phyloP scores from a whole-genome alignment of 2,888 invertebrate genomes.

The Acheta domesticus region DNA sequence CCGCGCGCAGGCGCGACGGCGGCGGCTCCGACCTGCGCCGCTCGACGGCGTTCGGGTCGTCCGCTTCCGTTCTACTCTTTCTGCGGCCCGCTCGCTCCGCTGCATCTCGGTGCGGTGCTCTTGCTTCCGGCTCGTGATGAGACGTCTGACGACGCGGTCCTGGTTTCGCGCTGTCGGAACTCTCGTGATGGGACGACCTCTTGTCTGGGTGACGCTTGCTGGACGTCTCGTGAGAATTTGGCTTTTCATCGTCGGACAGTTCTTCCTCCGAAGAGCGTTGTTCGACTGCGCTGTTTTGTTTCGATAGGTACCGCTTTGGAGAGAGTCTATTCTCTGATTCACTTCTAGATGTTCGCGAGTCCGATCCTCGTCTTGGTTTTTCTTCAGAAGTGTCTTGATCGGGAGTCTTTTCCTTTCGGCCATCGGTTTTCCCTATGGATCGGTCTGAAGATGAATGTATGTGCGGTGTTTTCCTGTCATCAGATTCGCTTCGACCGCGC shows the following conservation, averaged over 20 bases:
- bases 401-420: too few species aligned
- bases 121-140: not conserved
- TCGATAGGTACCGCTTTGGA: not conserved
- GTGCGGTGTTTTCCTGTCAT: not conserved
- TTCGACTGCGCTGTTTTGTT: not conserved
- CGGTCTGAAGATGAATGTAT: too few species aligned
- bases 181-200: not conserved
- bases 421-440: too few species aligned
- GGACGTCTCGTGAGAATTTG: not conserved
- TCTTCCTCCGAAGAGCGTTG: not conserved
- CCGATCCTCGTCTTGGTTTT: not conserved
- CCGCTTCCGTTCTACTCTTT: too few species aligned
- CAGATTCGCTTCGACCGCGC: slow-evolving; percentile 22
- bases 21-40: not conserved
- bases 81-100: not conserved
- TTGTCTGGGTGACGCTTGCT: not conserved
- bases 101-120: not conserved
- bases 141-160: not conserved
- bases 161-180: not conserved
- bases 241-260: not conserved
- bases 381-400: not conserved
- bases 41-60: too few species aligned
- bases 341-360: not conserved
- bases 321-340: not conserved
- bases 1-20: not conserved